These are phyloP conservation scores for Polyergus mexicanus DNA, from an alignment of 1,140 invertebrate species.

Conservation along the genomic window DNA sequence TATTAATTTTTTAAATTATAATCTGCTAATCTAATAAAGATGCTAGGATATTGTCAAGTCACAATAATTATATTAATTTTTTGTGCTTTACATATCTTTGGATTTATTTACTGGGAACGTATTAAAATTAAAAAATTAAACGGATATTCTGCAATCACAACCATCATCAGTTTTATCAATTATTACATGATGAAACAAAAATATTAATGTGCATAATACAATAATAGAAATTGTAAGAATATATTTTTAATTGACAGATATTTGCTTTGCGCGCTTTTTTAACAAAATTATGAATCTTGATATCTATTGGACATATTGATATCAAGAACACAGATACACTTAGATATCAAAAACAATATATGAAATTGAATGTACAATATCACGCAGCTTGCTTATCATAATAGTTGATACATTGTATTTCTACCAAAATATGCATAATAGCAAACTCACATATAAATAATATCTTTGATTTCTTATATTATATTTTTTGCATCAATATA, in stretches of 20 bases:
- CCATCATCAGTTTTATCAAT: no score
- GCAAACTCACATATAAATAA: background rate
- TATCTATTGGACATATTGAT: background rate
- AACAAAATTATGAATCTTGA: background rate
- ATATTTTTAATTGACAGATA: slow-evolving; percentile 7
- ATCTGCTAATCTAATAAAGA: no score
- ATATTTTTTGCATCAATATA: background rate
- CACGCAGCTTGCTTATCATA: background rate
- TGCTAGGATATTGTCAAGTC: no score
- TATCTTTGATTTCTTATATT: slow-evolving; percentile 7
- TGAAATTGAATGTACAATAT: background rate
- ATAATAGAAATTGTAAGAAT: background rate
- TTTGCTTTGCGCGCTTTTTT: background rate
- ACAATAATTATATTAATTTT: no score
- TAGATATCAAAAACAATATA: background rate
- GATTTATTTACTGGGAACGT: no score
- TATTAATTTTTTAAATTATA: no score
- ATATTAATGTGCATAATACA: background rate
- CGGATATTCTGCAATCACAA: no score
- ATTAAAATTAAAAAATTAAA: no score
- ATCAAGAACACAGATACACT: no score
- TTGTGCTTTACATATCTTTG: no score
- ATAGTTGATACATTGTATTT: slow-evolving; percentile 1
- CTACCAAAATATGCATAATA: background rate
- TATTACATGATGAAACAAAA: background rate